phyloP scores from a whole-genome alignment of 2,113 vertebrate species.

The Spermophilus dauricus region DNA sequence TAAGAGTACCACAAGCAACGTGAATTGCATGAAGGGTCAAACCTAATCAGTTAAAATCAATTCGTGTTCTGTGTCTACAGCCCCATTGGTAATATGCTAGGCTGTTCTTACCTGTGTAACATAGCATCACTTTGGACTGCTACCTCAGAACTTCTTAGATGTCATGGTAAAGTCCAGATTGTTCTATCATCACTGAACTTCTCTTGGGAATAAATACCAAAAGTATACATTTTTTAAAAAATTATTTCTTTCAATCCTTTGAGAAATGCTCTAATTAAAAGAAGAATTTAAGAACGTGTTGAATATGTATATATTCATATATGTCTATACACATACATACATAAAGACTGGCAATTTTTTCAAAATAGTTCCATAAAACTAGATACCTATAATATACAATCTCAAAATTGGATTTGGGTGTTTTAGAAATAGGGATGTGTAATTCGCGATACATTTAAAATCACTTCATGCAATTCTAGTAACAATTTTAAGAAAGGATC shows the following conservation, averaged over 20 bases:
- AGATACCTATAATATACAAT: not conserved
- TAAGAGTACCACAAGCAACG: constrained; percentile 46
- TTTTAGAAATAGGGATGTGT: not conserved
- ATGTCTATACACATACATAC: not conserved
- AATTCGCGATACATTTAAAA: constrained; percentile 40
- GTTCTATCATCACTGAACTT: not conserved
- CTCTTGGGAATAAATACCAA: not conserved
- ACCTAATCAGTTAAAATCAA: constrained; percentile 42
- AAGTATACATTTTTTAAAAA: not conserved
- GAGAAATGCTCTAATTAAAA: not conserved
- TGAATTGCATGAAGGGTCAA: constrained; percentile 59
- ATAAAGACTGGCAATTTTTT: not conserved
- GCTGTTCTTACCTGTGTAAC: not conserved
- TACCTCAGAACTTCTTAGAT: constrained; percentile 28
- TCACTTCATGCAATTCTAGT: constrained; percentile 62
- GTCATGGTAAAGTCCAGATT: not conserved
- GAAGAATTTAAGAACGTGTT: not conserved
- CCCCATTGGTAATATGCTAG: not conserved
- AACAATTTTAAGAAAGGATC: constrained; percentile 36
- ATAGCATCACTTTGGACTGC: not conserved
- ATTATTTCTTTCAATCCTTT: not conserved
- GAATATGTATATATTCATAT: not conserved
- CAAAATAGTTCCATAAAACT: not conserved
- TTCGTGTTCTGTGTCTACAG: not conserved
- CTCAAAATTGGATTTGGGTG: not conserved